phyloP scores from a whole-genome alignment of 2,888 invertebrate genomes.

The Cryptus armator region DNA sequence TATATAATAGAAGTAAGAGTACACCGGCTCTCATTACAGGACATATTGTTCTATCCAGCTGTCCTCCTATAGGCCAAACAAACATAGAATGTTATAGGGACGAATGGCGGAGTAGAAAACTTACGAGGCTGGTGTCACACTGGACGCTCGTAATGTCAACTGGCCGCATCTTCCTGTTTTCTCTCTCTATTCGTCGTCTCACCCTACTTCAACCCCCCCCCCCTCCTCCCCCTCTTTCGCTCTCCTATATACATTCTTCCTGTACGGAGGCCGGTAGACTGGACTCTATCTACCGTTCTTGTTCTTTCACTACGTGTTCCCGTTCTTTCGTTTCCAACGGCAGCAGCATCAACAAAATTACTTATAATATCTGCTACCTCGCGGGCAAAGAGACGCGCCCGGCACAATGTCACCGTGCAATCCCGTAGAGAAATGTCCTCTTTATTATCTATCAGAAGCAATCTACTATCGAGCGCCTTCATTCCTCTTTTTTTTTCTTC shows the following conservation, averaged over 20 bases:
- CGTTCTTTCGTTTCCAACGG: conserved; percentile 14
- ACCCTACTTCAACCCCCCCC: conserved; percentile 41
- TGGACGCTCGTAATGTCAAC: conserved; percentile 77
- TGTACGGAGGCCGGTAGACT: conserved; percentile 1
- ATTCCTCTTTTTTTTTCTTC: conserved; percentile 51
- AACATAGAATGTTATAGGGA: conserved; percentile 64
- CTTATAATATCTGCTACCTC: conserved; percentile 78
- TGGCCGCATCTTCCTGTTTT: conserved; percentile 64
- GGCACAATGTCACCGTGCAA: conserved; percentile 72
- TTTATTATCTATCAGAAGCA: conserved; percentile 81
- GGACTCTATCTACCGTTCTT: conserved; percentile 2
- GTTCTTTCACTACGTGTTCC: background rate
- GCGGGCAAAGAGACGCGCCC: conserved; percentile 73
- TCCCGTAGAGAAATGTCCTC: conserved; percentile 78
- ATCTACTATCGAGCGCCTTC: conserved; percentile 73
- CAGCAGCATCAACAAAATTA: conserved; percentile 73
- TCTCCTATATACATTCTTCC: conserved; percentile 41
- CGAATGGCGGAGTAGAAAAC: conserved; percentile 65
- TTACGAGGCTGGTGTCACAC: conserved; percentile 77
- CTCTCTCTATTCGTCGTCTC: conserved; percentile 65
- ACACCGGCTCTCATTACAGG: conserved; percentile 34
- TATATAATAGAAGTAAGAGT: conserved; percentile 39
- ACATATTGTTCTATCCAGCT: conserved; percentile 67
- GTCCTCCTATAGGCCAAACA: conserved; percentile 68
- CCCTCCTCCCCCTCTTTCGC: background rate